Evolutionary conservation across 2,888 invertebrate genomes (phyloP), one percentile per base, ranked within the genome.

Genomic region (Platycheirus albimanus): DNA sequence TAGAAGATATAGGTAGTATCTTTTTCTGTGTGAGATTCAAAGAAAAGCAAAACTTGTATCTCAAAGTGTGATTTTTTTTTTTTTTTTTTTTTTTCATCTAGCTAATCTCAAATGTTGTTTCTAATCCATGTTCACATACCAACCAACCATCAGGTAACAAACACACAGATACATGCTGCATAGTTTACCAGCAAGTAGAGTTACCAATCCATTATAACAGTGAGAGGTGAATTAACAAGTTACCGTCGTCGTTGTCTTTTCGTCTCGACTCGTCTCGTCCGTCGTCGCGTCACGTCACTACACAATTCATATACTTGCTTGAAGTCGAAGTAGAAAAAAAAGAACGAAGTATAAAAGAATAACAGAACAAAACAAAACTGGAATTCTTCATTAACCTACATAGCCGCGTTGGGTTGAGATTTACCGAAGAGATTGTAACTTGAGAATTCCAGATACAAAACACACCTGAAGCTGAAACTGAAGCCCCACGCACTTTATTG

Each of bases 381-480:
- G 78, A 83, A 83, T 83, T 77, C 24, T 72, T 78, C 77, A 78
- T 83, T 83, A 83, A 83, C 83, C 78, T 83, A 83, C 78, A 83
- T 83, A 77, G 72, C 72, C 76, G 70, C 30, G 75, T 10, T 11
- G 51, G 45, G 15, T 54, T 30, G 49, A 64, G 63, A 47, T 43
- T 43, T 61, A 70, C 13, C 52, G n/a, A 45, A 61, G 54, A 67
- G 77, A 52, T 67, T 72, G 49, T 72, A 56, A 49, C 63, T 69
- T 67, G 8, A 43, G 58, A 38, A 15, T 5, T 13, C 7, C 6
- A 13, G 71, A 61, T 64, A 63, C 64, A 71, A 43, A 49, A 47
- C 47, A 43, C 19, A 66, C 58, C 58, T 36, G 51, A 33, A 24
- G n/a, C 24, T 24, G 24, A 24, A 24, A 24, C 5, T 24, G 24